phyloP scores from a whole-genome alignment of 2,888 invertebrate species.

The Clitarchus hookeri region DNA sequence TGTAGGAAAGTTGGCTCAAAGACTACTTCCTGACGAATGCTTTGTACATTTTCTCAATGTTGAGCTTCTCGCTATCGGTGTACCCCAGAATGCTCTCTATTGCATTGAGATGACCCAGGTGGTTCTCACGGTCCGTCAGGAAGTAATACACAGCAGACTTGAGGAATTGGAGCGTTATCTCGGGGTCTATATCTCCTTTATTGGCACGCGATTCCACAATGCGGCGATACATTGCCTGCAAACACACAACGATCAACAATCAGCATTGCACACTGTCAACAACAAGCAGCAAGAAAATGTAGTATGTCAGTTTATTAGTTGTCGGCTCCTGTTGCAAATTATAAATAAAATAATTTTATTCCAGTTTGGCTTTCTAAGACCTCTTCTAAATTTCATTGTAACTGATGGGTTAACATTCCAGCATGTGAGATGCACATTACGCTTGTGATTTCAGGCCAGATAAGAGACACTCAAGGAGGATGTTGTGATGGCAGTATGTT shows the following conservation, averaged over 20 bases:
- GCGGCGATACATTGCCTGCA: constrained; percentile 84
- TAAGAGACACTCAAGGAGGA: no score
- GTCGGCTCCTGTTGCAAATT: no score
- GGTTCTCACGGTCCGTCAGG: constrained; percentile 86
- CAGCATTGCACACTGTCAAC: no score
- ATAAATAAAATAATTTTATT: no score
- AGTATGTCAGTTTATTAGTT: no score
- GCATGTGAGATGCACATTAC: no score
- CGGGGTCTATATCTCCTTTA: constrained; percentile 80
- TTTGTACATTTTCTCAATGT: constrained; percentile 66
- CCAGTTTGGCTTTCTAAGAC: no score
- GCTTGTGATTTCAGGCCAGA: no score
- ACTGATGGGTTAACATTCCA: no score
- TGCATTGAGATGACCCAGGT: constrained; percentile 84
- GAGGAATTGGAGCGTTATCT: constrained; percentile 87
- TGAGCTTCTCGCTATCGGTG: constrained; percentile 77
- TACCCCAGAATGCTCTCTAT: constrained; percentile 92
- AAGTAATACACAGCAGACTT: constrained; percentile 94
- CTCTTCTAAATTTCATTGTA: no score
- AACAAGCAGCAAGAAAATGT: no score
- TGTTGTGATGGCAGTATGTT: no score
- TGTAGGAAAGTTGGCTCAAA: neutral
- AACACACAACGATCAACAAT: constrained; percentile 38
- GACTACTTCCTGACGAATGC: neutral
- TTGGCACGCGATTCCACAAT: constrained; percentile 75